Evolutionary conservation across 1,140 invertebrate species (phyloP).

Genomic region (Spodoptera frugiperda): DNA sequence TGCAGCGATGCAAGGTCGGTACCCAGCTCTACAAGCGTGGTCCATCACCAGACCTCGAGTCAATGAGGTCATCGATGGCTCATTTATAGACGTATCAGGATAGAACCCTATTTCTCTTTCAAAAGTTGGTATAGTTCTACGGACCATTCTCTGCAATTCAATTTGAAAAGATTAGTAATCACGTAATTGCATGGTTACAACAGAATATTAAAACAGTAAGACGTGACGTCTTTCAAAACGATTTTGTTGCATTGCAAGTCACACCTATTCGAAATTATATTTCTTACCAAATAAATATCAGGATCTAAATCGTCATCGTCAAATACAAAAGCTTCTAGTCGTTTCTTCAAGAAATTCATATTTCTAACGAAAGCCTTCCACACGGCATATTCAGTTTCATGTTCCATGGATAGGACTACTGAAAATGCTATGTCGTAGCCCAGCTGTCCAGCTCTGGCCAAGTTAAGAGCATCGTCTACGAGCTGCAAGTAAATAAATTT

Average conservation of each 20-base stretch:
- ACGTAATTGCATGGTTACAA: no score
- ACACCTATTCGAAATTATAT: no score
- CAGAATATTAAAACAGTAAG: background rate
- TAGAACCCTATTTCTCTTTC: slow-evolving; percentile 70
- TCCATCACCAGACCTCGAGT: slow-evolving; percentile 79
- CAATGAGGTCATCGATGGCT: slow-evolving; percentile 68
- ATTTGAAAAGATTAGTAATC: background rate
- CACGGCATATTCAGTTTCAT: slow-evolving; percentile 88
- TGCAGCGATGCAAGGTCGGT: slow-evolving; percentile 75
- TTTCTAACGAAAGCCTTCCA: slow-evolving; percentile 89
- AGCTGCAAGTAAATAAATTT: slow-evolving; percentile 76
- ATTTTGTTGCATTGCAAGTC: no score
- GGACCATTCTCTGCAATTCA: slow-evolving; percentile 68
- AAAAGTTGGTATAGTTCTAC: slow-evolving; percentile 62
- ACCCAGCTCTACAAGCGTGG: slow-evolving; percentile 70
- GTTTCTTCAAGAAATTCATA: slow-evolving; percentile 85
- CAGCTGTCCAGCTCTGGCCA: slow-evolving; percentile 82
- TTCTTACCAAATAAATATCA: slow-evolving; percentile 74
- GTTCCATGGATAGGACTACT: slow-evolving; percentile 87
- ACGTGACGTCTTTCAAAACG: no score
- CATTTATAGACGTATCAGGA: slow-evolving; percentile 58
- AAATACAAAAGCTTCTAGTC: slow-evolving; percentile 63
- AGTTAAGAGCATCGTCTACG: slow-evolving; percentile 92
- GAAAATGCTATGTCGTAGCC: slow-evolving; percentile 87
- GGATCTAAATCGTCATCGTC: slow-evolving; percentile 68